Base-by-base conservation (phyloP, 2,888 invertebrate species). In the Monopis laevigella region DNA sequence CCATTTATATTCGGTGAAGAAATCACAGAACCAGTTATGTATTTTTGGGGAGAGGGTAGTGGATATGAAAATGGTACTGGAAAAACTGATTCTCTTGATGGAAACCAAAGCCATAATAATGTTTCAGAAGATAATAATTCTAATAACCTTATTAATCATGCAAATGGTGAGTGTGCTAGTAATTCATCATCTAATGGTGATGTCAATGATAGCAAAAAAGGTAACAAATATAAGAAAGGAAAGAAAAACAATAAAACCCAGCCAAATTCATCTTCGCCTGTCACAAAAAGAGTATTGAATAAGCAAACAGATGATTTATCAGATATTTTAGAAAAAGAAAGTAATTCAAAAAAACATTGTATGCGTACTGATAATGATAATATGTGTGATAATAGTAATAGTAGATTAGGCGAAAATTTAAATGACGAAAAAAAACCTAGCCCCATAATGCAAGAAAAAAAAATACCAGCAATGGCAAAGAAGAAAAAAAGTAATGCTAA, bases 1-100 rank as follows among this genome's bases (percentile, higher is more conserved):
- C 47, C 46, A 51, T 74, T 67, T 52, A 43, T 46, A 13, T 56
- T 89, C 39, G 86, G 90, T 17, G 91, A 91, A 55, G 84, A 83
- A 49, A 88, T 93, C 41, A 87, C 86, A 55, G 93, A 93, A 66
- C 84, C 86, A 1, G 72, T 88, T 0, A 78, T 89, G 72, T 85
- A 82, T 62, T 81, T 92, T 56, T 83, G 77, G 51, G 92, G 91
- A 1, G 86, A 86, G 54, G 93, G 93, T 28, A 83, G 67, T 51
- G 93, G 93, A 3, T 71, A 62, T 13, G 88, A 89, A 18, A 91
- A 89, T 59, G 78, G 88, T 44, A 89, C 89, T 3, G 92, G 92
- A 1, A 92, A 92, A 66, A 84, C 77, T 29, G 77, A 73, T 51
- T 53, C 52, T 41, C 51, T 61, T 46, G 62, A 28, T 26, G 16